Evolutionary conservation across 2,888 invertebrate genomes (phyloP).

Genomic region (Folsomia candida): DNA sequence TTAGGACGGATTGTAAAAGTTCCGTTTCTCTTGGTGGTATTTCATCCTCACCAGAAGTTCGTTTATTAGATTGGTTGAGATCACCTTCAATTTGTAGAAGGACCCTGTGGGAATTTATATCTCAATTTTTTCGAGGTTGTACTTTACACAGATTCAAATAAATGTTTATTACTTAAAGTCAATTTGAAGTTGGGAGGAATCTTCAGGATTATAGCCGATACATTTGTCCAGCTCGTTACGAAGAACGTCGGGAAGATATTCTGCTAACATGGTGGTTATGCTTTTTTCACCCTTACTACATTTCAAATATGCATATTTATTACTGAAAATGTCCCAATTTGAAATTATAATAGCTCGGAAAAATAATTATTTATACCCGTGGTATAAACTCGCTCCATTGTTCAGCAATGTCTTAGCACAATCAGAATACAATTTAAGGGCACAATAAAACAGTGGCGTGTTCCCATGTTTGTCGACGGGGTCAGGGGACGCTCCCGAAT

Average conservation of each 20-base stretch:
- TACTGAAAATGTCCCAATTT: background rate
- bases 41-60: too few species aligned
- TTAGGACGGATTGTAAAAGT: slow-evolving; percentile 25
- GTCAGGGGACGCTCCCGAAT: slow-evolving; percentile 19
- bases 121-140: too few species aligned
- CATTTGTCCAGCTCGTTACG: slow-evolving; percentile 31
- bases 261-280: slow-evolving; percentile 20
- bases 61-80: slow-evolving; percentile 12
- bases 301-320: too few species aligned
- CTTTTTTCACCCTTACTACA: slow-evolving; percentile 23
- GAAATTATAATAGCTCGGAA: background rate
- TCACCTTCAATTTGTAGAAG: slow-evolving; percentile 17
- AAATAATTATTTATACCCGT: slow-evolving; percentile 17
- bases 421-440: slow-evolving; percentile 14
- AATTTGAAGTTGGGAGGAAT: slow-evolving; percentile 16
- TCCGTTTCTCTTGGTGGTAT: slow-evolving; percentile 33
- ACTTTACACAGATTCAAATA: too few species aligned
- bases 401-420: slow-evolving; percentile 23
- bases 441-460: slow-evolving; percentile 31
- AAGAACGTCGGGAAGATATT: slow-evolving; percentile 31
- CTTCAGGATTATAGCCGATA: slow-evolving; percentile 14
- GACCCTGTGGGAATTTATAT: slow-evolving; percentile 11
- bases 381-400: slow-evolving; percentile 27
- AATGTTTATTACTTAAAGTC: slow-evolving; percentile 30
- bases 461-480: slow-evolving; percentile 23